A percentile compares a stretch with the other conserved stretches of the same genome.
Evolutionary conservation across 92 coral and sea anemone genomes (phyloP).

Genomic region (Phymanthus crucifer): DNA sequence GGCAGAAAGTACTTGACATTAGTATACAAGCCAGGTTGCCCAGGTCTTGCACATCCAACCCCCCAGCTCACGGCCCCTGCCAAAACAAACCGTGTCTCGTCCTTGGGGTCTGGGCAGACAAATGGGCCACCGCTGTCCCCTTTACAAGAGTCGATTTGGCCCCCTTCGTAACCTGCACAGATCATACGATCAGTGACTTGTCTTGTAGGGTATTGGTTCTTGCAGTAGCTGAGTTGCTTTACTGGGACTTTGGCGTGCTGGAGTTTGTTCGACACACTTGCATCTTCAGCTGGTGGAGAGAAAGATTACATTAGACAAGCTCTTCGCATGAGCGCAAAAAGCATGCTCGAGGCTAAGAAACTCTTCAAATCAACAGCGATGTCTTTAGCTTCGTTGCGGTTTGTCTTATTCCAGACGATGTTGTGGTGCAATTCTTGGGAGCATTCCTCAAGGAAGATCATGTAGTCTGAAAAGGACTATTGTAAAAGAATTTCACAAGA

Average conservation of each 20-base stretch:
- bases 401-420: too few relatives aligned
- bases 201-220: slow-evolving; percentile 45
- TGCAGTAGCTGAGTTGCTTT: slow-evolving; percentile 45
- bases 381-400: too few relatives aligned
- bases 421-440: too few relatives aligned
- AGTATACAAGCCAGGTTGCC: slow-evolving; percentile 73
- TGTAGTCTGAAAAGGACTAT: too few relatives aligned
- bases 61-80: slow-evolving; percentile 85
- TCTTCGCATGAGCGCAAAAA: too few relatives aligned
- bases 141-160: slow-evolving; percentile 77
- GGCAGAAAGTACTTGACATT: slow-evolving; percentile 53
- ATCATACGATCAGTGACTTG: slow-evolving; percentile 65
- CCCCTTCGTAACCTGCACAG: slow-evolving; percentile 75
- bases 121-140: slow-evolving; percentile 92
- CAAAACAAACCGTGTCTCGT: slow-evolving; percentile 42
- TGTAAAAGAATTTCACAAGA: too few relatives aligned
- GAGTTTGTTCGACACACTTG: slow-evolving; percentile 51
- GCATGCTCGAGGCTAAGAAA: too few relatives aligned
- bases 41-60: slow-evolving; percentile 72
- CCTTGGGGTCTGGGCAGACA: slow-evolving; percentile 59
- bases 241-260: slow-evolving; percentile 67
- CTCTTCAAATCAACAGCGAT: too few relatives aligned
- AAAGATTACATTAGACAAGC: neutral
- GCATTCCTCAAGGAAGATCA: too few relatives aligned
- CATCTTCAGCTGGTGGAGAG: slow-evolving; percentile 30